phyloP scores from a whole-genome alignment of 2,888 invertebrate genomes.

The Cylindroiulus punctatus region DNA sequence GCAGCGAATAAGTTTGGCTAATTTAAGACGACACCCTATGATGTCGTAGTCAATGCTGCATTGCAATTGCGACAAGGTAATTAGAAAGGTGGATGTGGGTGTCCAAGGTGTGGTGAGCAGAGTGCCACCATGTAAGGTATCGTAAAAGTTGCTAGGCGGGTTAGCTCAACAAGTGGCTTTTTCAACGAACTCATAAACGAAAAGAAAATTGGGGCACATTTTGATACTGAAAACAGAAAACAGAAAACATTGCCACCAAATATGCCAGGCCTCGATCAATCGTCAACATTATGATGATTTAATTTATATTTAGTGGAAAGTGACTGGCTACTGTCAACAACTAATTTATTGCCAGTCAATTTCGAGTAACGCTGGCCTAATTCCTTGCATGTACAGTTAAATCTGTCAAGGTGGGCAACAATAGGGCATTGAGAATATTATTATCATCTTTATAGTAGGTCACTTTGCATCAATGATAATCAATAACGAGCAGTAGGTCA shows the following conservation, averaged over 20 bases:
- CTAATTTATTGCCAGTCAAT: neutral
- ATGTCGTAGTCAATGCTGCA: neutral
- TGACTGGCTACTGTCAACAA: neutral
- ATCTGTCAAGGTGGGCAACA: constrained; percentile 14
- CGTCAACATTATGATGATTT: neutral
- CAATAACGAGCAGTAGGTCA: constrained; percentile 18
- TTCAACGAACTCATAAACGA: neutral
- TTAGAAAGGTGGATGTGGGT: neutral
- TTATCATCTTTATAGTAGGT: neutral
- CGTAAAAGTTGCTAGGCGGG: neutral
- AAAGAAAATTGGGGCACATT: neutral
- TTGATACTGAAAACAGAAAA: neutral
- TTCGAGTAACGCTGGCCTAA: neutral
- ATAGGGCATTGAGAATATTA: neutral
- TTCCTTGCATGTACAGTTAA: neutral
- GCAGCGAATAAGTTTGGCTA: neutral
- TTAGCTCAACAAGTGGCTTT: neutral
- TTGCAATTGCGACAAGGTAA: neutral
- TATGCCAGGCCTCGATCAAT: neutral
- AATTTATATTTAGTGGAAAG: neutral
- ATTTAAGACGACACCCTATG: neutral
- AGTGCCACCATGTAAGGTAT: constrained; percentile 28
- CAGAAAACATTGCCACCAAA: no score
- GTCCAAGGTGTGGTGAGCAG: neutral
- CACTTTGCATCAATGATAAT: constrained; percentile 8